Base-by-base conservation (phyloP, 1,140 invertebrate species). In the Dufourea novaeangliae region DNA sequence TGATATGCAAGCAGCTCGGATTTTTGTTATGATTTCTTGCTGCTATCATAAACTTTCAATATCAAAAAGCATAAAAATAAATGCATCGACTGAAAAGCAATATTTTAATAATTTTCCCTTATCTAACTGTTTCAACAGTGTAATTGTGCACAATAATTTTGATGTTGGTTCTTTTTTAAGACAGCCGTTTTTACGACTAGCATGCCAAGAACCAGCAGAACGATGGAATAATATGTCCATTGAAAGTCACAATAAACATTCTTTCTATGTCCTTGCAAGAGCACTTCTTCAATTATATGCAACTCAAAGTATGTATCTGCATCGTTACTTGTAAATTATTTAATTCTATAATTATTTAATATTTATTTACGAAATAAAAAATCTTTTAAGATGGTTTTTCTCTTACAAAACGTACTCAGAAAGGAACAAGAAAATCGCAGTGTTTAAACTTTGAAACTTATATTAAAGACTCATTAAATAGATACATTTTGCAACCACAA, bases 41-140 rank as follows among this genome's bases (percentile, higher is more conserved):
- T 98, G 97, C 85, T 98, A 98, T 87, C 97, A 98, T 90, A 97
- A 96, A 90, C 92, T 97, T 72, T 84, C 85, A 1, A 64, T 88
- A 12, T 61, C 68, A 20, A 67, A 86, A 50, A 83, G n/a, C 32
- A 50, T 37, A n/a, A 52, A 85, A 68, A 29, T 78, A 7, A 68
- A 61, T 34, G 3, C 34, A 8, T 52, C 37, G 17, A 71, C 14
- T 12, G 56, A 62, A 25, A 86, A 86, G 46, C 85, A 90, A 89
- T 88, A 89, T 80, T 95, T 95, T 87, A 86, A 89, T 5, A 94
- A 95, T 87, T 96, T 96, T 89, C 95, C 95, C 1, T 74, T 95
- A 6, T 96, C 95, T 69, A 44, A 81, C 4, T 83, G 84, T 22
- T 85, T 95, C 7, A 93, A 90, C 70, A 76, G 85, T 52, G 80